phyloP scores from a whole-genome alignment of 1,140 invertebrate species.

The Phocides pigmalion region DNA sequence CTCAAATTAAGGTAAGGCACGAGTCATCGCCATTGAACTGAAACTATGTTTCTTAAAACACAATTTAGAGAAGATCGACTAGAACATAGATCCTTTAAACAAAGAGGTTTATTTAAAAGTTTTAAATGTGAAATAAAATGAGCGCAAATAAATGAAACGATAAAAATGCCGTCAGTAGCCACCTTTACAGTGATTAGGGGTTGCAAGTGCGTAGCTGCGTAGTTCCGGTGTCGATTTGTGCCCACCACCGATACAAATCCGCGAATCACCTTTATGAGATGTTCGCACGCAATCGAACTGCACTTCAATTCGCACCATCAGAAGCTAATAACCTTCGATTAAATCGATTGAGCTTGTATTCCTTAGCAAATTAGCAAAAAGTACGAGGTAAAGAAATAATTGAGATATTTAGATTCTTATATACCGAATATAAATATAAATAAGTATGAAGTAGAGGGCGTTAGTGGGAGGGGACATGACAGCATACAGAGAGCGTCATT shows the following conservation, averaged over 20 bases:
- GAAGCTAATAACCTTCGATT: constrained; percentile 27
- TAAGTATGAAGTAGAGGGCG: no score
- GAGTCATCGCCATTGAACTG: constrained; percentile 61
- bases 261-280: constrained; percentile 38
- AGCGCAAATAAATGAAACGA: no score
- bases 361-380: constrained; percentile 26
- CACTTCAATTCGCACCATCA: constrained; percentile 23
- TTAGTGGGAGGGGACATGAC: no score
- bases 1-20: constrained; percentile 63
- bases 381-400: not conserved
- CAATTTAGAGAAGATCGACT: no score
- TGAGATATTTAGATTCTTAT: no score
- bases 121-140: no score
- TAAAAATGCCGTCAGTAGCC: no score
- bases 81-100: no score
- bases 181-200: constrained; percentile 41
- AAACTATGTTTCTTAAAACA: no score
- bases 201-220: constrained; percentile 43
- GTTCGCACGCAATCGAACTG: constrained; percentile 46
- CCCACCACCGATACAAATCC: constrained; percentile 17
- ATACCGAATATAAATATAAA: no score
- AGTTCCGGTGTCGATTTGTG: constrained; percentile 52
- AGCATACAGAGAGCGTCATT: no score
- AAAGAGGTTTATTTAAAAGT: no score
- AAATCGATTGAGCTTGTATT: not conserved